Evolutionary conservation across 2,113 vertebrate species (phyloP), one percentile per base, ranked within the genome.

Genomic region (Asarcornis scutulata): DNA sequence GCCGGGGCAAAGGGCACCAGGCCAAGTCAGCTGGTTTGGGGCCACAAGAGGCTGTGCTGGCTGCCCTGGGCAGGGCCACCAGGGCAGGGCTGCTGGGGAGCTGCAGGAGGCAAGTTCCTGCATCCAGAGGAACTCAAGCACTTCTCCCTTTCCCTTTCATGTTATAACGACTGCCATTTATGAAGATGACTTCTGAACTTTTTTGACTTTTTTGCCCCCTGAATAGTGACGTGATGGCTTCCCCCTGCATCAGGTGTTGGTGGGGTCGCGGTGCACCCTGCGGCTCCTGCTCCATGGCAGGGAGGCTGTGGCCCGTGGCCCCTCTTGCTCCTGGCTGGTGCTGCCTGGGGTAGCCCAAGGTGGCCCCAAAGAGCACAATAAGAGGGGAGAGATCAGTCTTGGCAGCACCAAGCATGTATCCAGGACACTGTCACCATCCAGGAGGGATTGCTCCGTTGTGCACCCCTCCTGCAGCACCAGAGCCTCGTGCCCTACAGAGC

Each of bases 1-100:
- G n/a, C 53, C 0, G 1, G 21, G 13, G 14, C 21, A 8, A 79
- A 8, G 9, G 36, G n/a, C 32, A 34, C 17, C 0, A 2, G 52
- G 9, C 40, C 44, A 66, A 62, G 77, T 64, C 60, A 56, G 27
- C 16, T 32, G 8, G 11, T 60, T 7, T 55, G 69, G 44, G 25
- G 23, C 25, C 46, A 69, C 66, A 29, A 74, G 60, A 66, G 42
- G 36, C 9, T 80, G 4, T 40, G 25, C 11, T 76, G 46, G 23
- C 36, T 40, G 11, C 20, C 69, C 60, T 66, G 25, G 29, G 38
- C 40, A 90, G 66, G 20, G 29, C 40, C 56, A 17, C 11, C 38
- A 60, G 4, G 0, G 6, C 6, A 14, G 16, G 11, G 69, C 58
- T 29, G 7, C 12, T 52, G 25, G 42, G 32, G 15, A 68, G 29